A percentile compares a stretch with the other conserved stretches of the same genome.
Evolutionary conservation across 2,888 invertebrate species (phyloP).

Genomic region (Ichneumon xanthorius): DNA sequence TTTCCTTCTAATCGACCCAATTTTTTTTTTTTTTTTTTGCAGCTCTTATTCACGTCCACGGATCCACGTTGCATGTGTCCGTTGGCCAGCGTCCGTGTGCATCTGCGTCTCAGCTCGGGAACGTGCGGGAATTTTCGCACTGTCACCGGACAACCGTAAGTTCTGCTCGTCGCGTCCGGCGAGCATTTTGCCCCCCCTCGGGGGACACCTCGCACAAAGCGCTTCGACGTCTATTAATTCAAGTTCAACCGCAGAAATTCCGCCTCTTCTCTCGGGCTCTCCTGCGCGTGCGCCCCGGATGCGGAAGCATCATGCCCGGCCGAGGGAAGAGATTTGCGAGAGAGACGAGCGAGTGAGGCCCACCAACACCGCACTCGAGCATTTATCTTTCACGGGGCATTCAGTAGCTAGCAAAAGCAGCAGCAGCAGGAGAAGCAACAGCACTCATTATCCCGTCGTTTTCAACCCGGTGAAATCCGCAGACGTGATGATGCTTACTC

Average conservation of each 20-base stretch:
- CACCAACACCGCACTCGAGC: constrained; percentile 55
- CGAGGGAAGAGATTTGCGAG: constrained; percentile 56
- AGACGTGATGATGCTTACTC: constrained; percentile 51
- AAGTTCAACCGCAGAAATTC: constrained; percentile 78
- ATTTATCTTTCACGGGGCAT: constrained; percentile 63
- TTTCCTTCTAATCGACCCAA: not conserved
- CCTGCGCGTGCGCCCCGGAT: constrained; percentile 69
- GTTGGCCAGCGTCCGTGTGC: not conserved
- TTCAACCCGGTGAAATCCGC: constrained; percentile 61
- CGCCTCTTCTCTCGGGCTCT: constrained; percentile 49
- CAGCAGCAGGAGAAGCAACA: constrained; percentile 1
- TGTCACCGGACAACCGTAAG: constrained; percentile 79
- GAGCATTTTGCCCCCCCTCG: constrained; percentile 33
- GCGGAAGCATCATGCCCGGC: constrained; percentile 74
- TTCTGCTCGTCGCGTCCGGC: constrained; percentile 62
- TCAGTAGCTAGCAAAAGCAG: constrained; percentile 41
- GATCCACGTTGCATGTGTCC: not conserved
- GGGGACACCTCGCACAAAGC: constrained; percentile 65
- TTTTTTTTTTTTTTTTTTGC: not conserved
- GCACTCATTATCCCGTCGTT: constrained; percentile 62
- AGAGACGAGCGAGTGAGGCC: constrained; percentile 23
- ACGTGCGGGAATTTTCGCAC: constrained; percentile 77
- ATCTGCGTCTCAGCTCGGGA: not conserved
- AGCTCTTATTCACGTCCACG: not conserved
- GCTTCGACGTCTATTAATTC: constrained; percentile 76